Percentiles rank a stretch among this genome's conserved stretches.
These are phyloP conservation scores for Drosophila parabipectinata DNA, from an alignment of 1,140 invertebrate species.

Conservation along the genomic window DNA sequence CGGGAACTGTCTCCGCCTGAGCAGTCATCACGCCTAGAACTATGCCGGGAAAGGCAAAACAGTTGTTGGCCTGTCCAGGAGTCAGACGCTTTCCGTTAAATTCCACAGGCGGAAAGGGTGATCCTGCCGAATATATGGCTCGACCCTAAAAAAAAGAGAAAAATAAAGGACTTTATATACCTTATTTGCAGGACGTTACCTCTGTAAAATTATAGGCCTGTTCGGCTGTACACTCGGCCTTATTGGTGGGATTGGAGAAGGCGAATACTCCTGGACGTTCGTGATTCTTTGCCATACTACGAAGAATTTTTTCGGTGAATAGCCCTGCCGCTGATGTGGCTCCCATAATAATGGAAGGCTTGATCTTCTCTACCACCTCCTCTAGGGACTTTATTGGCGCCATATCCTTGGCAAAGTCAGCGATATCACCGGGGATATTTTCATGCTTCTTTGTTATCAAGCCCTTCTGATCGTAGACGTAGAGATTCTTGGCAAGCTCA, in stretches of 20 bases:
- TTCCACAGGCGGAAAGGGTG: slow-evolving; percentile 94
- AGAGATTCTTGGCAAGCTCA: slow-evolving; percentile 90
- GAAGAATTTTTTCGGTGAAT: slow-evolving; percentile 93
- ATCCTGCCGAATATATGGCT: slow-evolving; percentile 92
- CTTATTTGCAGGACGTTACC: slow-evolving; percentile 38
- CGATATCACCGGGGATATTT: slow-evolving; percentile 89
- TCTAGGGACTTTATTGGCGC: slow-evolving; percentile 89
- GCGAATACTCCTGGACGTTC: slow-evolving; percentile 92
- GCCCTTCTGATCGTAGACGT: slow-evolving; percentile 88
- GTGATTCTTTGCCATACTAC: slow-evolving; percentile 88
- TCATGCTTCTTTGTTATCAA: slow-evolving; percentile 91
- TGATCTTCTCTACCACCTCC: slow-evolving; percentile 91
- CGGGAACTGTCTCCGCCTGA: slow-evolving; percentile 91
- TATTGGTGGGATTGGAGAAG: slow-evolving; percentile 96
- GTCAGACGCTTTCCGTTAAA: slow-evolving; percentile 90
- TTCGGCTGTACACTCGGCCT: slow-evolving; percentile 98
- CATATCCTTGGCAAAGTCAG: slow-evolving; percentile 90
- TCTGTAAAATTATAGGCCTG: slow-evolving; percentile 93
- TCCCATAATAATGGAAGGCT: slow-evolving; percentile 93
- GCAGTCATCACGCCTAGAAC: slow-evolving; percentile 92
- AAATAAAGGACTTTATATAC: background rate
- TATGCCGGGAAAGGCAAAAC: slow-evolving; percentile 98
- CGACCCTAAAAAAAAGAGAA: slow-evolving; percentile 28
- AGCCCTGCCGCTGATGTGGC: slow-evolving; percentile 91
- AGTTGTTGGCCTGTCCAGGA: slow-evolving; percentile 98